Evolutionary conservation across 2,888 invertebrate genomes (phyloP).

Genomic region (Dione juno): DNA sequence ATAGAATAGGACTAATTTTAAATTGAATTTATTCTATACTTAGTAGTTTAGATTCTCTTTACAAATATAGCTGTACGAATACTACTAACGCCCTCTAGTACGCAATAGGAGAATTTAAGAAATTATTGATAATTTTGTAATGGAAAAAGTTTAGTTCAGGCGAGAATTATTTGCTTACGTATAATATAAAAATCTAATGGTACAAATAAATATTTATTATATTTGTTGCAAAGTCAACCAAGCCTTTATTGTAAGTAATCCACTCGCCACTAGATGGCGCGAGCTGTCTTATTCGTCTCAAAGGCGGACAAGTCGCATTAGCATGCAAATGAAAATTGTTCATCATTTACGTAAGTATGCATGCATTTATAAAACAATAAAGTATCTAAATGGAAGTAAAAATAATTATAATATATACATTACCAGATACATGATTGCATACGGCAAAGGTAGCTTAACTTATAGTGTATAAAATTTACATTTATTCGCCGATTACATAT

Average conservation of each 20-base stretch:
- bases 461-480: background rate
- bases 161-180: background rate
- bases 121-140: background rate
- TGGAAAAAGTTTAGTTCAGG: no score
- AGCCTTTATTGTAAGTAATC: conserved; percentile 33
- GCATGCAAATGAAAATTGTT: conserved; percentile 3
- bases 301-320: background rate
- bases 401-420: background rate
- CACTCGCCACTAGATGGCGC: conserved; percentile 55
- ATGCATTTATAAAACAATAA: background rate
- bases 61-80: background rate
- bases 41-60: background rate
- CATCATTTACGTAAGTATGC: background rate
- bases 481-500: no score
- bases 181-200: background rate
- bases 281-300: conserved; percentile 29
- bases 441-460: background rate
- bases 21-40: no score
- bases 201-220: background rate
- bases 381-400: background rate
- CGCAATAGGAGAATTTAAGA: conserved; percentile 35
- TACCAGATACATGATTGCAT: background rate
- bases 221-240: background rate
- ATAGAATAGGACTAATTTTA: no score
- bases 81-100: conserved; percentile 49